Evolutionary conservation across 2,888 invertebrate genomes (phyloP).

Genomic region (Drosophila melanocephala): DNA sequence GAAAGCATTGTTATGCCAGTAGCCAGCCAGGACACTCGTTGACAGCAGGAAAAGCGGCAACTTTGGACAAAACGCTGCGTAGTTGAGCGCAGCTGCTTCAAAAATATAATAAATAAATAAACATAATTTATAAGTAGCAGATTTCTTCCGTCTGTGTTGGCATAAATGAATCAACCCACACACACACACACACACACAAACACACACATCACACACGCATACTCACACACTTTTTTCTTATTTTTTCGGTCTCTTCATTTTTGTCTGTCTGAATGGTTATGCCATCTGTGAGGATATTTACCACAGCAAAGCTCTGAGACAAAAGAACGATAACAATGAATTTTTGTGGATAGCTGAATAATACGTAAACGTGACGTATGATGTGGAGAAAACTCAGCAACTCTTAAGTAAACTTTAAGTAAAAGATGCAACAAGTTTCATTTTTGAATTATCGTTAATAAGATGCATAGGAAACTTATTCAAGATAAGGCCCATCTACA

Average conservation of each 20-base stretch:
- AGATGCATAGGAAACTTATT: neutral
- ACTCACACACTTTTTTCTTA: neutral
- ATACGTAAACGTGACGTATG: conserved; percentile 27
- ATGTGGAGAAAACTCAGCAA: neutral
- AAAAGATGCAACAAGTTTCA: conserved; percentile 38
- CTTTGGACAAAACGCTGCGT: conserved; percentile 67
- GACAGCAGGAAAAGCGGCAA: conserved; percentile 51
- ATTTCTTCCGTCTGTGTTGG: conserved; percentile 76
- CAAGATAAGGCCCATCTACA: neutral
- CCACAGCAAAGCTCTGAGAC: conserved; percentile 51
- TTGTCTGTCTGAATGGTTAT: conserved; percentile 46
- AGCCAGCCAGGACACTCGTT: conserved; percentile 50
- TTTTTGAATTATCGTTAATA: neutral
- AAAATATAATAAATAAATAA: conserved; percentile 81
- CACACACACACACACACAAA: conserved; percentile 10
- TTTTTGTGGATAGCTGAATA: conserved; percentile 34
- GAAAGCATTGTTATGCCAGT: conserved; percentile 60
- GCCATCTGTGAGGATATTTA: conserved; percentile 67
- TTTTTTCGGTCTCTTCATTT: conserved; percentile 40
- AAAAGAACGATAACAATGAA: conserved; percentile 54
- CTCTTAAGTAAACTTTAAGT: neutral
- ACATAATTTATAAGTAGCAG: conserved; percentile 81
- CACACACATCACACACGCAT: conserved; percentile 1
- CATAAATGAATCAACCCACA: conserved; percentile 70
- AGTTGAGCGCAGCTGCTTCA: conserved; percentile 77